Evolutionary conservation across 2,888 invertebrate genomes (phyloP).

Genomic region (Pterostichus madidus): DNA sequence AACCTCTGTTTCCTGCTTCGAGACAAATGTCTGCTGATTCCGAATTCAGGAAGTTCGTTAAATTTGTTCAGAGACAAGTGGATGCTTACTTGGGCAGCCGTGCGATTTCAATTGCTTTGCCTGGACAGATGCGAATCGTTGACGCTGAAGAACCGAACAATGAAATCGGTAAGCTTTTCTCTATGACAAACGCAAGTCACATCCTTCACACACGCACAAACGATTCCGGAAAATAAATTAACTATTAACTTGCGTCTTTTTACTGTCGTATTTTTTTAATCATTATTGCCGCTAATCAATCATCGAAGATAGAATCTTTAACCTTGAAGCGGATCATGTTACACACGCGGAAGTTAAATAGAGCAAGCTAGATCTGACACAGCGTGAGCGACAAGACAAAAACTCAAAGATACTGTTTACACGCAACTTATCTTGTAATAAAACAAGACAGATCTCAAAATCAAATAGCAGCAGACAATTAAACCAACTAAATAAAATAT

Average conservation of each 20-base stretch:
- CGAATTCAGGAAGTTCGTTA: conserved; percentile 59
- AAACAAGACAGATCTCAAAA: not conserved
- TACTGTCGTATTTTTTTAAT: not conserved
- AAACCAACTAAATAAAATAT: too few relatives aligned
- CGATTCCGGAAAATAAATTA: not conserved
- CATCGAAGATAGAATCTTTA: conserved; percentile 32
- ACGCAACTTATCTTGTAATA: not conserved
- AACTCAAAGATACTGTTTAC: not conserved
- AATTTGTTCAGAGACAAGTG: conserved; percentile 62
- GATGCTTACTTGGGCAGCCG: conserved; percentile 61
- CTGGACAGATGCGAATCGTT: conserved; percentile 45
- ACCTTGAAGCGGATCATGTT: not conserved
- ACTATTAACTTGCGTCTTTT: conserved; percentile 4
- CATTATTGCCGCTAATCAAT: conserved; percentile 34
- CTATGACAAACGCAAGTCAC: not conserved
- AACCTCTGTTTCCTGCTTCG: conserved; percentile 45
- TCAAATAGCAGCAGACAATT: too few relatives aligned
- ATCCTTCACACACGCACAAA: conserved; percentile 6
- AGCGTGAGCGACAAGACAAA: not conserved
- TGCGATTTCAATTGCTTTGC: conserved; percentile 61
- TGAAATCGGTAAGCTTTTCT: conserved; percentile 57
- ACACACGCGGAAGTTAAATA: conserved; percentile 8
- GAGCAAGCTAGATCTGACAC: not conserved
- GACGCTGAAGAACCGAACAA: conserved; percentile 59
- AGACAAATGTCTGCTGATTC: conserved; percentile 54